Evolutionary conservation across 2,888 invertebrate genomes (phyloP).

Genomic region (Limnephilus lunatus): DNA sequence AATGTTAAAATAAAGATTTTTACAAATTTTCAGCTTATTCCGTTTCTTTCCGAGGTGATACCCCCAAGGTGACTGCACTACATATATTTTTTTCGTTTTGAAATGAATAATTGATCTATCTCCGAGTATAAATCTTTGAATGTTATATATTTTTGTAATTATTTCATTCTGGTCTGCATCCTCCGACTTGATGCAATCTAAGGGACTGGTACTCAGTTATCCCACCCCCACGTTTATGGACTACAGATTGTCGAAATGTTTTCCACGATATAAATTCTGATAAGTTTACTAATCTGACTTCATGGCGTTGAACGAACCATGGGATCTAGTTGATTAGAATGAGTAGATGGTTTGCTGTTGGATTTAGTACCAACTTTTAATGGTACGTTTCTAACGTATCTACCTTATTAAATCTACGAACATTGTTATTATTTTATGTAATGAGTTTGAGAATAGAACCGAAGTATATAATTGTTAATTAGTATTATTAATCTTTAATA

Average conservation of each 20-base stretch:
- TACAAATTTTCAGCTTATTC: too few species aligned
- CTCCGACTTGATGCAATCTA: background rate
- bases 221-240: constrained; percentile 14
- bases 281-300: constrained; percentile 63
- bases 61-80: too few species aligned
- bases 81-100: too few species aligned
- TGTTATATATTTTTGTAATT: background rate
- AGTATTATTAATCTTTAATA: too few species aligned
- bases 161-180: background rate
- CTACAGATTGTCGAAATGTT: constrained; percentile 44
- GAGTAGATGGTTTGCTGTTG: background rate
- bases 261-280: constrained; percentile 61
- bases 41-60: too few species aligned
- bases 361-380: background rate
- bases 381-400: too few species aligned
- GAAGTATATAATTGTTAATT: background rate
- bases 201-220: background rate
- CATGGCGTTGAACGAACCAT: constrained; percentile 42
- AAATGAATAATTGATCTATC: too few species aligned
- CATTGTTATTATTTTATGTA: background rate
- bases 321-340: background rate
- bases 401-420: background rate
- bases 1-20: too few species aligned
- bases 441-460: background rate
- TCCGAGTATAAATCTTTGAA: background rate